These are phyloP conservation scores for Boleophthalmus pectinirostris DNA, from an alignment of 2,113 vertebrate species.

Conservation along the genomic window DNA sequence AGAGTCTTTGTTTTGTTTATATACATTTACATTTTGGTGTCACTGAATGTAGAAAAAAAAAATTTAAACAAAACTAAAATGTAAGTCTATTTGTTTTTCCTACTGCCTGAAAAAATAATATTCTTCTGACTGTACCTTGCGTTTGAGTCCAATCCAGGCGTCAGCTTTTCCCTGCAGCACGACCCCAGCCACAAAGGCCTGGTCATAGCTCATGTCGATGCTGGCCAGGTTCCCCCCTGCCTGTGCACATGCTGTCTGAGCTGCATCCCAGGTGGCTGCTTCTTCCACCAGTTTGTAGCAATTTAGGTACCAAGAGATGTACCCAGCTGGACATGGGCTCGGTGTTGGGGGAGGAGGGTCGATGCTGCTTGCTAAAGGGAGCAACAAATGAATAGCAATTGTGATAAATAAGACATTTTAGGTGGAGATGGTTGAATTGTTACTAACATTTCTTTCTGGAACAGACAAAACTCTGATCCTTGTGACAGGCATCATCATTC, in stretches of 20 bases:
- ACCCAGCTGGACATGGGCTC: conserved; percentile 64
- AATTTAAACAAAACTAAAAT: too few species aligned
- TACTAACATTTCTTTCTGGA: conserved; percentile 76
- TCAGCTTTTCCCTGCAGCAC: conserved; percentile 67
- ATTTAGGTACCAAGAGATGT: conserved; percentile 76
- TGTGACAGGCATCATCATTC: conserved; percentile 74
- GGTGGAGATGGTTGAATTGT: not conserved
- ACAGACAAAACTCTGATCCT: conserved; percentile 73
- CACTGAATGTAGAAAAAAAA: not conserved
- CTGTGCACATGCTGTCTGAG: conserved; percentile 57
- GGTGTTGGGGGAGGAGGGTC: conserved; percentile 63
- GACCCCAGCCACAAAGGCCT: conserved; percentile 75
- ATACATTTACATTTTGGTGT: too few species aligned
- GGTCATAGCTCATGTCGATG: conserved; percentile 80
- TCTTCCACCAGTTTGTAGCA: conserved; percentile 76
- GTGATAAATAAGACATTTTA: not conserved
- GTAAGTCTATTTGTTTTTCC: not conserved
- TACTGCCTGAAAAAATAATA: too few species aligned
- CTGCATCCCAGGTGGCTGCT: conserved; percentile 65
- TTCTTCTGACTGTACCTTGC: conserved; percentile 48
- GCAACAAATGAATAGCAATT: not conserved
- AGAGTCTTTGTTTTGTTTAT: too few species aligned
- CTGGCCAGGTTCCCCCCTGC: conserved; percentile 75
- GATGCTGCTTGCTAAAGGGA: conserved; percentile 65
- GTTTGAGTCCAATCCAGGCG: conserved; percentile 78